Evolutionary conservation across 2,797 vertebrate genomes (phyloP).

Genomic region (Adrianichthys oophorus): DNA sequence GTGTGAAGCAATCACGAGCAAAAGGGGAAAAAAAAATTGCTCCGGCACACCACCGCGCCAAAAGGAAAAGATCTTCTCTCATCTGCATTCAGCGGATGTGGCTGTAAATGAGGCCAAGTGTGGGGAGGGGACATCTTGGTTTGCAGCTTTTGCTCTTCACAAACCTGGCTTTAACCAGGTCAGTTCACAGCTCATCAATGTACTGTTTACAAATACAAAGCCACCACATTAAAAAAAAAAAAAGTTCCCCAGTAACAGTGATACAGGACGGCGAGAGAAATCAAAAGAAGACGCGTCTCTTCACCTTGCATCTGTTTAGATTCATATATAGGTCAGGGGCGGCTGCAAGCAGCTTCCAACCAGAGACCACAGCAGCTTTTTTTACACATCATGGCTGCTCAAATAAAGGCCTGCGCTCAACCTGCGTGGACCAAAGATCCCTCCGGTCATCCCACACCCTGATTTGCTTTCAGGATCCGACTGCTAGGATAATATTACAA

Average conservation of each 20-base stretch:
- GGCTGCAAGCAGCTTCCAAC: conserved; percentile 48
- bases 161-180: conserved; percentile 39
- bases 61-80: conserved; percentile 20
- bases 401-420: conserved; percentile 10
- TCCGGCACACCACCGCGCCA: background rate
- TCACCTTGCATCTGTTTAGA: conserved; percentile 51
- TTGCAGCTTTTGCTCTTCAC: conserved; percentile 32
- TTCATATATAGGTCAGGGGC: conserved; percentile 59
- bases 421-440: background rate
- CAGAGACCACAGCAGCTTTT: conserved; percentile 34
- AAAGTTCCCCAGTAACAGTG: too few relatives aligned
- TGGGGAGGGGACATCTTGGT: conserved; percentile 44
- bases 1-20: conserved; percentile 6
- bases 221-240: too few relatives aligned
- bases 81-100: conserved; percentile 45
- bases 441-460: too few relatives aligned
- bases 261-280: too few relatives aligned
- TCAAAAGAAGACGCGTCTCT: conserved; percentile 44
- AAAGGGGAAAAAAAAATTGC: background rate
- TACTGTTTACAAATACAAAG: too few relatives aligned
- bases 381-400: conserved; percentile 30
- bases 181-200: conserved; percentile 3
- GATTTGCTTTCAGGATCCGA: too few relatives aligned
- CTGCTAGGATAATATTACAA: too few relatives aligned
- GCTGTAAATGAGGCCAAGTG: conserved; percentile 39